phyloP scores from a whole-genome alignment of 2,888 invertebrate species.

The Mesodorylaimus sp. region DNA sequence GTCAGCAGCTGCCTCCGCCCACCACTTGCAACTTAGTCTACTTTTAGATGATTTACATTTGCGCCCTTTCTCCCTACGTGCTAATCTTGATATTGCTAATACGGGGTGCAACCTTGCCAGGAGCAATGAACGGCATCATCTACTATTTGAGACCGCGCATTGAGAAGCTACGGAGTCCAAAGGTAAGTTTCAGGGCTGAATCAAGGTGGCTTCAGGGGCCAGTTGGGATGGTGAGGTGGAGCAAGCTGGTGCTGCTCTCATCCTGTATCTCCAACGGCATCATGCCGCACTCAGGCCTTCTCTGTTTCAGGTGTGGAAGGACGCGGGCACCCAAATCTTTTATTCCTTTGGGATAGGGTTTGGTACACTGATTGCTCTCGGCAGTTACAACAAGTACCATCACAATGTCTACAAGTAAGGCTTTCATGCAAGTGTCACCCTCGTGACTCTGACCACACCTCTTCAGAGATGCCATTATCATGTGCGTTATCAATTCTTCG shows the following conservation, averaged over 20 bases:
- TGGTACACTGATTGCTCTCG: constrained; percentile 27
- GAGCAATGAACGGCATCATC: constrained; percentile 15
- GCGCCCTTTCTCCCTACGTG: constrained; percentile 29
- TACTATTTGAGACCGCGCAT: constrained; percentile 27
- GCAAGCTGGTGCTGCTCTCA: too few relatives aligned
- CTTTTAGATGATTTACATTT: constrained; percentile 28
- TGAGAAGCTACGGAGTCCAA: constrained; percentile 22
- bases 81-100: constrained; percentile 24
- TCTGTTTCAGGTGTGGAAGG: constrained; percentile 30
- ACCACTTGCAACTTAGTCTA: too few relatives aligned
- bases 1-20: too few relatives aligned
- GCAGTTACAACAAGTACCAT: constrained; percentile 25
- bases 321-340: constrained; percentile 30
- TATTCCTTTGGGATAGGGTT: constrained; percentile 30
- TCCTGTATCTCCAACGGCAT: too few relatives aligned
- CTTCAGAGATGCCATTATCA: constrained; percentile 9
- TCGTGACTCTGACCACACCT: too few relatives aligned
- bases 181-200: too few relatives aligned
- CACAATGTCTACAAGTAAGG: constrained; percentile 10
- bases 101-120: constrained; percentile 26
- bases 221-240: too few relatives aligned
- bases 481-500: constrained; percentile 9
- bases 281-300: too few relatives aligned
- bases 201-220: too few relatives aligned
- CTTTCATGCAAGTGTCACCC: too few relatives aligned